phyloP scores from a whole-genome alignment of 2,113 vertebrate species.

The Mustela nigripes region DNA sequence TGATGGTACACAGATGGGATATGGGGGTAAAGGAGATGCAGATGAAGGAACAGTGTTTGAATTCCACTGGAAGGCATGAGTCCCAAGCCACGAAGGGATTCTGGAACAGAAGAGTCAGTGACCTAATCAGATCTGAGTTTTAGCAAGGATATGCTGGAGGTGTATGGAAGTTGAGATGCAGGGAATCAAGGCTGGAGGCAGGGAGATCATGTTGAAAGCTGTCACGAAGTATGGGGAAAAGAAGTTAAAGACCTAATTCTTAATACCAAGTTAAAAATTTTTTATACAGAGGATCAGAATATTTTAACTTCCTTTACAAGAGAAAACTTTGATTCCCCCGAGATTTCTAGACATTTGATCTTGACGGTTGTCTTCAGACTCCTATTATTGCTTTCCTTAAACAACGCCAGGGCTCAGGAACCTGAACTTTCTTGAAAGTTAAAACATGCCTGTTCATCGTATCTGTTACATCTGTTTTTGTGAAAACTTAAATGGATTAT shows the following conservation, averaged over 20 bases:
- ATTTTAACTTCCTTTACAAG: slow-evolving; percentile 18
- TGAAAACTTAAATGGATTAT: slow-evolving; percentile 47
- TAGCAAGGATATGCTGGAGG: not conserved
- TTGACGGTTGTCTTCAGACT: not conserved
- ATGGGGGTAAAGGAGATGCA: not conserved
- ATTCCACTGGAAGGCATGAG: not conserved
- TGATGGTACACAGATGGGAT: not conserved
- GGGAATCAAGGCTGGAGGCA: not conserved
- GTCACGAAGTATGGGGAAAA: not conserved
- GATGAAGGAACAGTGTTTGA: not conserved
- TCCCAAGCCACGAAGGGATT: not conserved
- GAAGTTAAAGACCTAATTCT: not conserved
- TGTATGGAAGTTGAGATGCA: not conserved
- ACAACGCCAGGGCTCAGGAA: not conserved
- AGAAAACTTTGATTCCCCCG: not conserved
- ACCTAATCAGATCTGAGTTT: slow-evolving; percentile 28
- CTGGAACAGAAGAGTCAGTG: not conserved
- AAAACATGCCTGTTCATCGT: not conserved
- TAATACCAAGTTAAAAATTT: not conserved
- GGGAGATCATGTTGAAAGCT: not conserved
- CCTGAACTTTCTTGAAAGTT: not conserved
- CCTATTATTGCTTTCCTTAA: not conserved
- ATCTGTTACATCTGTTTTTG: not conserved
- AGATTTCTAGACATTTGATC: not conserved
- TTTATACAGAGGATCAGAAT: not conserved